phyloP scores from a whole-genome alignment of 2,888 invertebrate genomes.

The Caenorhabditis angaria region DNA sequence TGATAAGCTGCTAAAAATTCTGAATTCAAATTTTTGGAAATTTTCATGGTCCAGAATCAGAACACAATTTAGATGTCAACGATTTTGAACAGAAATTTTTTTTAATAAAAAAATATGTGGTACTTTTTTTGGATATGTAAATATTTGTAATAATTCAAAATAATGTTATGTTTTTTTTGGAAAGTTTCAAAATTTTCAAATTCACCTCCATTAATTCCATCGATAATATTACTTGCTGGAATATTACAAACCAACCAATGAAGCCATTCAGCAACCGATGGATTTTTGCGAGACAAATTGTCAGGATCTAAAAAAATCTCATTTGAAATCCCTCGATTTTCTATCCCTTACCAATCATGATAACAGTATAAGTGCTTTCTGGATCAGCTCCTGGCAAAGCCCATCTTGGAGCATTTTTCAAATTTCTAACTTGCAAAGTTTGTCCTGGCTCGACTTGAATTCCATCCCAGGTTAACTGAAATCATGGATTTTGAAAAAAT shows the following conservation, averaged over 20 bases:
- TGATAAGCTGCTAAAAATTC: too few species aligned
- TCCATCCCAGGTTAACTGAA: slow-evolving; percentile 70
- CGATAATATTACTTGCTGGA: slow-evolving; percentile 70
- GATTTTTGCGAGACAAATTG: slow-evolving; percentile 72
- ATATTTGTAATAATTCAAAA: too few species aligned
- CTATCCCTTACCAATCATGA: slow-evolving; percentile 69
- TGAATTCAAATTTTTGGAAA: too few species aligned
- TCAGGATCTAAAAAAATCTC: slow-evolving; percentile 68
- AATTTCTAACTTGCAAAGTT: slow-evolving; percentile 61
- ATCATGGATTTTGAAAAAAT: neutral
- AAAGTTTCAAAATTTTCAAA: too few species aligned
- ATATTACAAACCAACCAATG: slow-evolving; percentile 72
- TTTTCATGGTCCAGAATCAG: too few species aligned
- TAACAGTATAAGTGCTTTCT: slow-evolving; percentile 68
- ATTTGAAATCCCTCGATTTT: neutral
- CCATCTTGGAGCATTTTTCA: slow-evolving; percentile 70
- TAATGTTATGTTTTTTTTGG: too few species aligned
- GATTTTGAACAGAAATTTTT: too few species aligned
- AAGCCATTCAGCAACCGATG: slow-evolving; percentile 72
- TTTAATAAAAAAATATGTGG: too few species aligned
- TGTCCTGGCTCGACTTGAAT: slow-evolving; percentile 68
- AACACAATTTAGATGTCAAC: too few species aligned
- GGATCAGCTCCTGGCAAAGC: slow-evolving; percentile 63
- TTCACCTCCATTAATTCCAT: slow-evolving; percentile 71
- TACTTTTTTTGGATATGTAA: too few species aligned